Percentiles rank a stretch among this genome's conserved stretches.
phyloP scores from a whole-genome alignment of 2,113 vertebrate species.

The Uria lomvia region DNA sequence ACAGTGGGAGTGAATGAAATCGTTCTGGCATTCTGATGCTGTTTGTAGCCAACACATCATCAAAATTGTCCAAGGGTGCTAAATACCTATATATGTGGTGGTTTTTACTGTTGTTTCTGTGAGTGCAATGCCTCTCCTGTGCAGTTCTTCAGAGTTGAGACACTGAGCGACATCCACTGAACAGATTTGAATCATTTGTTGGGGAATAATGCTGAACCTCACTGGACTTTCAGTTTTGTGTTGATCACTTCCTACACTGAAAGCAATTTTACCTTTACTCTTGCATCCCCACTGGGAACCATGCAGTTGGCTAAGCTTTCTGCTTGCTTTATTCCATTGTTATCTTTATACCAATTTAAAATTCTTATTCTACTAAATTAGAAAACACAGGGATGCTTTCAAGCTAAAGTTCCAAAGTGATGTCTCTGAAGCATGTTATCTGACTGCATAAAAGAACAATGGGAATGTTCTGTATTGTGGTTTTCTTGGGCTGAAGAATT shows the following conservation, averaged over 20 bases:
- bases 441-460: neutral
- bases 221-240: neutral
- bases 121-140: neutral
- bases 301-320: neutral
- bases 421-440: neutral
- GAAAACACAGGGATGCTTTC: neutral
- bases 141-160: neutral
- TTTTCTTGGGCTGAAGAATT: neutral
- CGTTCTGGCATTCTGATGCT: neutral
- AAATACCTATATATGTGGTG: fast-evolving
- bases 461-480: neutral
- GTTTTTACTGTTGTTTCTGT: neutral
- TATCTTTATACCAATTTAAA: neutral
- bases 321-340: neutral
- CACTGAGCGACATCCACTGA: neutral
- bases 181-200: neutral
- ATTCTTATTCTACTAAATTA: neutral
- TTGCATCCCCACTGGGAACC: neutral
- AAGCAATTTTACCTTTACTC: neutral
- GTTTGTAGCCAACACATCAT: neutral
- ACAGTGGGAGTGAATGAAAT: neutral
- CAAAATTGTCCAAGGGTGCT: neutral
- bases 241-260: neutral
- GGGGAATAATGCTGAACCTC: neutral
- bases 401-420: neutral